These are phyloP conservation scores for Eleginops maclovinus DNA, from an alignment of 2,113 vertebrate genomes.

Conservation along the genomic window DNA sequence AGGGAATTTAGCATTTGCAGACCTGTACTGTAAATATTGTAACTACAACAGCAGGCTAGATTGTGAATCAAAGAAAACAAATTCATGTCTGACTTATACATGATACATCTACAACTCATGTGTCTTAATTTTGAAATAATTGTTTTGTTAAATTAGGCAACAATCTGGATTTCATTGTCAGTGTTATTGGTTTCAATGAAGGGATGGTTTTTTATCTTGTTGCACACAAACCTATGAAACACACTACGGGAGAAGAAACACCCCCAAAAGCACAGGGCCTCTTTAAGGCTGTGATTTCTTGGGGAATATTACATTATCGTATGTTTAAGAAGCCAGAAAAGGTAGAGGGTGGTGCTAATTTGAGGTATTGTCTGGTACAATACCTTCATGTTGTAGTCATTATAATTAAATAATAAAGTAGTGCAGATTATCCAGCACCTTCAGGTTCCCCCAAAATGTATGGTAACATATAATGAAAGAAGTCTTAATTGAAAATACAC, in stretches of 20 bases:
- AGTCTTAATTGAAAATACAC: background rate
- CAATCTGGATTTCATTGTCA: slow-evolving; percentile 17
- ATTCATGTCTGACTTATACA: slow-evolving; percentile 56
- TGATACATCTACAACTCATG: slow-evolving; percentile 50
- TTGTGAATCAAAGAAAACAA: slow-evolving; percentile 60
- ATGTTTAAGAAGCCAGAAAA: background rate
- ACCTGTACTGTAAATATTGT: slow-evolving; percentile 82
- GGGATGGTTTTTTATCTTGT: slow-evolving; percentile 6
- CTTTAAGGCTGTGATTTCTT: no score
- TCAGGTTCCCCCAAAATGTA: background rate
- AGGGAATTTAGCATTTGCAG: no score
- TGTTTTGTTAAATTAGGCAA: slow-evolving; percentile 35
- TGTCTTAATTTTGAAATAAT: slow-evolving; percentile 72
- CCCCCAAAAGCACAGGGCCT: no score
- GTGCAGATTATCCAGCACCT: no score
- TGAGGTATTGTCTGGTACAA: background rate
- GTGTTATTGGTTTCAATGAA: slow-evolving; percentile 25
- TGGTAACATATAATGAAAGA: background rate
- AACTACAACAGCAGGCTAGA: slow-evolving; percentile 69
- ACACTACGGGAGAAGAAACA: no score
- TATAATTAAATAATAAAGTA: background rate
- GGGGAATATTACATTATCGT: no score
- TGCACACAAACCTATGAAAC: no score
- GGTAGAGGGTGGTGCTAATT: background rate
- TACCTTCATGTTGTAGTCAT: background rate